Base-by-base conservation (phyloP, 2,888 invertebrate genomes). In the Cancer borealis region DNA sequence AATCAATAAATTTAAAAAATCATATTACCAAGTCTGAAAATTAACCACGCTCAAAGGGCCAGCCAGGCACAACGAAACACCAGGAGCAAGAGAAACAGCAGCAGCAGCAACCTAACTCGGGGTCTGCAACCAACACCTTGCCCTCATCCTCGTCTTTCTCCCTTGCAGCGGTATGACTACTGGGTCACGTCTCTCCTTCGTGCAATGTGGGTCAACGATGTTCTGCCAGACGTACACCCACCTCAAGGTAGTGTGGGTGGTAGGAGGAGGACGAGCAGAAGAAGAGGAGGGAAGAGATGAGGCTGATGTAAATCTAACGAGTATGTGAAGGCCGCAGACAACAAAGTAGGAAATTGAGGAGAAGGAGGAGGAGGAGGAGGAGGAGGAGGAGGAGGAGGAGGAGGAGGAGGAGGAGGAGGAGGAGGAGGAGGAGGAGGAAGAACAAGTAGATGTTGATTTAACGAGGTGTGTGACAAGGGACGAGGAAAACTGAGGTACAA, bases 371-470 rank as follows among this genome's bases (percentile, higher is more conserved):
- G 66, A 66, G 66, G n/a, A 66, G n/a, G n/a, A 66, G 66, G n/a
- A 66, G 21, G 66, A 66, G 88, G 21, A 46, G 26, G 39, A 39
- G 47, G 17, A 47, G 12, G 49, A n/a, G 46, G 88, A 88, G 17
- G 49, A 30, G 49, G 26, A 26, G 46, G 47, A 88, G 88, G 46
- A 88, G 88, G n/a, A 45, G 46, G 47, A 88, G 88, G n/a, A 45
- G 45, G 47, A 88, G 88, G n/a, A 45, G 45, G 47, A 88, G 88
- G n/a, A 45, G 45, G n/a, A 88, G 46, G 2, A 88, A 39, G 17
- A 84, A 90, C 8, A 88, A 39, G 4, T 4, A 14, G 88, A 88
- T 10, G 21, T 21, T 39, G 88, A 14, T 21, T 21, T 4, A 12
- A 88, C 4, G 30, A 39, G 26, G 14, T 10, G 39, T 88, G 39